These are phyloP conservation scores for Aldabrachelys gigantea DNA, from an alignment of 2,113 vertebrate genomes.

Conservation along the genomic window DNA sequence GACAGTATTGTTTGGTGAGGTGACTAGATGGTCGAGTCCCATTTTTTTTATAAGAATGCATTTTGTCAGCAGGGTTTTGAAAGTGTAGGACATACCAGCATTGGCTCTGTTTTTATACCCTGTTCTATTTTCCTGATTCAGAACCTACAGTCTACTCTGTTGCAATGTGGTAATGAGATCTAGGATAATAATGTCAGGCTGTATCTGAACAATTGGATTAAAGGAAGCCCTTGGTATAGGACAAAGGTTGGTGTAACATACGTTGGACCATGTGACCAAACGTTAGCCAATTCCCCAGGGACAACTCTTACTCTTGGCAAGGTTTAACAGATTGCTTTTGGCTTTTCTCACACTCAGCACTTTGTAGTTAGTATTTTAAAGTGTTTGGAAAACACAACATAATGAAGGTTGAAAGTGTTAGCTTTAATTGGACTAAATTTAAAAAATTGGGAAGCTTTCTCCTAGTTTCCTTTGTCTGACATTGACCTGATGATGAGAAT, in stretches of 20 bases:
- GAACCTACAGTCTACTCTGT: slow-evolving; percentile 31
- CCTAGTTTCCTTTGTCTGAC: slow-evolving; percentile 33
- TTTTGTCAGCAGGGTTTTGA: slow-evolving; percentile 3
- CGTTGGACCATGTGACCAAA: slow-evolving; percentile 35
- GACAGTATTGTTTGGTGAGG: not conserved
- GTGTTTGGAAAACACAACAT: slow-evolving; percentile 70
- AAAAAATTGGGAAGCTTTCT: slow-evolving; percentile 69
- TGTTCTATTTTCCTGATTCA: slow-evolving; percentile 48
- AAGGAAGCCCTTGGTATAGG: slow-evolving; percentile 70
- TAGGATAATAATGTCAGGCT: slow-evolving; percentile 63
- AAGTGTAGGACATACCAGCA: not conserved
- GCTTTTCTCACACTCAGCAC: slow-evolving; percentile 67
- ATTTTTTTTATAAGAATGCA: not conserved
- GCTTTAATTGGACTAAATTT: slow-evolving; percentile 73
- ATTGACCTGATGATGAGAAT: slow-evolving; percentile 51
- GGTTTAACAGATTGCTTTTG: slow-evolving; percentile 58
- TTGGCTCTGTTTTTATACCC: not conserved
- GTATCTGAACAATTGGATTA: slow-evolving; percentile 69
- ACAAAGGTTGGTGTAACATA: slow-evolving; percentile 58
- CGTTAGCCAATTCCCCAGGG: slow-evolving; percentile 41
- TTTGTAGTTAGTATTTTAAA: slow-evolving; percentile 70
- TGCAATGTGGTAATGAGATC: slow-evolving; percentile 68
- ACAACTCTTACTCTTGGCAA: slow-evolving; percentile 55
- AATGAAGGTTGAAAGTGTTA: slow-evolving; percentile 73
- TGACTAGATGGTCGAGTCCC: not conserved